phyloP scores from a whole-genome alignment of 2,888 invertebrate genomes.

The Dilophus febrilis region DNA sequence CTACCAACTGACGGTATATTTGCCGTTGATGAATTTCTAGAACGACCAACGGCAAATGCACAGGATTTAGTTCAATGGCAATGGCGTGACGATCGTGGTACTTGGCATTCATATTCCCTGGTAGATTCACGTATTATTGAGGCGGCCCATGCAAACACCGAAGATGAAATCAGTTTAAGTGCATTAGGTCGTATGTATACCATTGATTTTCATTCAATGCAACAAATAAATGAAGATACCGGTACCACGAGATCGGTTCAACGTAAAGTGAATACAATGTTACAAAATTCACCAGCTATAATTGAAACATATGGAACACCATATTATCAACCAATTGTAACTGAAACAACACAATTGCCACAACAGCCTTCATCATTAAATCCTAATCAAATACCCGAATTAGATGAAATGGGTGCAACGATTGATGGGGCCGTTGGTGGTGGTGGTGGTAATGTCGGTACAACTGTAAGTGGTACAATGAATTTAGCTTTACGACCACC shows the following conservation, averaged over 20 bases:
- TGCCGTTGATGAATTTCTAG: constrained; percentile 75
- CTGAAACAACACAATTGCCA: background rate
- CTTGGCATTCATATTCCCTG: constrained; percentile 85
- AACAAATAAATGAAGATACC: constrained; percentile 96
- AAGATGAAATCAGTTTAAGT: constrained; percentile 87
- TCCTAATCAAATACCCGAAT: no score
- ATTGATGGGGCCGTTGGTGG: background rate
- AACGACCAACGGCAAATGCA: constrained; percentile 49
- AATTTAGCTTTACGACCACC: constrained; percentile 9
- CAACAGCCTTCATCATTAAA: no score
- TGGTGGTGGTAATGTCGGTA: background rate
- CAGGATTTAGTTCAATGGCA: constrained; percentile 84
- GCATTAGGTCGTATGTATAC: constrained; percentile 89
- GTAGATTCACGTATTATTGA: constrained; percentile 90
- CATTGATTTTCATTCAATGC: constrained; percentile 92
- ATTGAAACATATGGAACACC: constrained; percentile 1
- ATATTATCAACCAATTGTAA: constrained; percentile 1
- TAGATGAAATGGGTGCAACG: background rate
- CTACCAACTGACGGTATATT: constrained; percentile 92
- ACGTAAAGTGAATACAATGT: constrained; percentile 52
- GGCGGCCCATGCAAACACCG: constrained; percentile 83
- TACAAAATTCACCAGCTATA: constrained; percentile 13
- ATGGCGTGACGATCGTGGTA: constrained; percentile 88
- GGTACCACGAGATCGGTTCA: constrained; percentile 88
- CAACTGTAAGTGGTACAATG: constrained; percentile 5